Evolutionary conservation across 2,888 invertebrate species (phyloP), one percentile per base, ranked within the genome.

Genomic region (Drosophila tripunctata): DNA sequence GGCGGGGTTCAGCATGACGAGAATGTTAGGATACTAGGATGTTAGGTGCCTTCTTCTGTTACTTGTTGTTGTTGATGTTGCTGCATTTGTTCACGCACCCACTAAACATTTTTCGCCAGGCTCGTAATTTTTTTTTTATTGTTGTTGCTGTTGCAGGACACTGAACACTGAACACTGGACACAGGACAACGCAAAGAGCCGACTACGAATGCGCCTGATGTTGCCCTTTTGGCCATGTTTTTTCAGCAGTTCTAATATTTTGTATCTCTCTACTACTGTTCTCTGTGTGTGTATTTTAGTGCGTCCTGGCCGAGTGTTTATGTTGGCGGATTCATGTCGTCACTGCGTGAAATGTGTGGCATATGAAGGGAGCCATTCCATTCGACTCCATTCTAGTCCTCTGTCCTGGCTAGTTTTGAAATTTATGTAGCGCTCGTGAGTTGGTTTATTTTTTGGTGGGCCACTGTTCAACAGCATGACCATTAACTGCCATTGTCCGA

Each of bases 331-430:
- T 87, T 84, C 87, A 80, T 82, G 84, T 87, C 84, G 83, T 87
- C 84, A 82, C 88, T 83, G 84, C 78, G 86, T 84, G 86, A 87
- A 82, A 86, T 87, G 84, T 87, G 86, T 85, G 83, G 72, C 86
- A 87, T 64, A 67, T 79, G 77, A 66, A 66, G 70, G 78, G 62
- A 47, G 54, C 19, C 38, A 40, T 8, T 14, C 38, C 30, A 5
- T 27, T 36, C 27, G n/a, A 36, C 8, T 17, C 7, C 48, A 36
- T 10, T 19, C 19, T 4, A 43, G 14, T 24, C 15, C 5, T 10
- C 8, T 63, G 62, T 64, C 64, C 65, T 62, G 72, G 82, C 78
- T 87, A 85, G 85, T 87, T 82, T 87, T 71, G 78, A 79, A 88
- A 87, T 87, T 88, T 88, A 87, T 87, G 87, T 88, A 72, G 78